These are phyloP conservation scores for Potamilus streckersoni DNA, from an alignment of 1,140 invertebrate species.

Conservation along the genomic window DNA sequence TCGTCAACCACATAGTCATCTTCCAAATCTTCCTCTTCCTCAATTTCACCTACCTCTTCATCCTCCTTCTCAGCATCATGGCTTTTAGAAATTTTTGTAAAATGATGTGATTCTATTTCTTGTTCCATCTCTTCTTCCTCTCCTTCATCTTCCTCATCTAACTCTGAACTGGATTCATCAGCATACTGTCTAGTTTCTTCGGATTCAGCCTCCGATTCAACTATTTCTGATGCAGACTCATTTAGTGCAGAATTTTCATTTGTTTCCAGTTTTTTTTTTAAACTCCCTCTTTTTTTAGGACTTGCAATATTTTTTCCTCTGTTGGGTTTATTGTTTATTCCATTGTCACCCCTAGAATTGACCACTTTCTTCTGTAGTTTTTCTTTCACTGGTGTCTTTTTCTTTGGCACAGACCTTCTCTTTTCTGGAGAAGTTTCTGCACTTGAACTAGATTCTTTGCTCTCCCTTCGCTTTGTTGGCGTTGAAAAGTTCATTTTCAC, in stretches of 20 bases:
- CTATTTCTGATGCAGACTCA: no score
- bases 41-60: conserved; percentile 4
- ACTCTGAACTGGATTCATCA: neutral
- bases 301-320: no score
- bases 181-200: no score
- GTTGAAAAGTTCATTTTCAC: conserved; percentile 31
- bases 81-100: conserved; percentile 18
- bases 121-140: conserved; percentile 7
- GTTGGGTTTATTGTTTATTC: no score
- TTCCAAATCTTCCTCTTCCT: conserved; percentile 7
- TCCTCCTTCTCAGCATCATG: conserved; percentile 12
- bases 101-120: neutral
- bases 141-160: neutral
- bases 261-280: no score
- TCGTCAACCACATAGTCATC: conserved; percentile 15
- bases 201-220: no score
- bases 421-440: neutral
- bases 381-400: neutral
- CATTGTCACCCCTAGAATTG: no score
- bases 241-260: no score
- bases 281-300: no score
- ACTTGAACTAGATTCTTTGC: conserved; percentile 1
- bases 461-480: conserved; percentile 8
- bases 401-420: conserved; percentile 3
- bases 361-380: neutral